Conservation (phyloP, 2,888 invertebrate genomes). For the Agriopis leucophaearia region DNA sequence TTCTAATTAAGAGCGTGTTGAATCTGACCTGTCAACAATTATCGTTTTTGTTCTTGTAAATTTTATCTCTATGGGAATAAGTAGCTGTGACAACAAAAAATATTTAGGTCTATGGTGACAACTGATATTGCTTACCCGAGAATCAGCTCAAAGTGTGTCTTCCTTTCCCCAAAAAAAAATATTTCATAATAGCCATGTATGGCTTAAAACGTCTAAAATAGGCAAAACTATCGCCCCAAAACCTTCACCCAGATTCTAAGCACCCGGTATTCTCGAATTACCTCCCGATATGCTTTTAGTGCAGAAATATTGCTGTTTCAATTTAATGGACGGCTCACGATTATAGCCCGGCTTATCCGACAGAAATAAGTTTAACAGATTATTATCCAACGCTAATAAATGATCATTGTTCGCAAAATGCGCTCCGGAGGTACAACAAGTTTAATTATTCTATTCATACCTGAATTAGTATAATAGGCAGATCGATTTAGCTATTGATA, state of each 20-base stretch:
- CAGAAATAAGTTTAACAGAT: slow-evolving; percentile 9
- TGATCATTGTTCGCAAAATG: slow-evolving; percentile 3
- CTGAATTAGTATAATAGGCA: neutral
- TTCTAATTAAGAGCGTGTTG: too few relatives aligned
- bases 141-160: too few relatives aligned
- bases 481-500: neutral
- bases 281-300: neutral
- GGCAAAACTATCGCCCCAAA: too few relatives aligned
- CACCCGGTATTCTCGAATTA: neutral
- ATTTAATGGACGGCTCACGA: slow-evolving; percentile 9
- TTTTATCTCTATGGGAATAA: too few relatives aligned
- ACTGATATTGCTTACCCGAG: too few relatives aligned
- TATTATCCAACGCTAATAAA: slow-evolving; percentile 12
- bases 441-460: slow-evolving; percentile 1
- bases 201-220: too few relatives aligned
- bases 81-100: too few relatives aligned
- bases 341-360: slow-evolving; percentile 5
- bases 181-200: too few relatives aligned
- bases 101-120: too few relatives aligned
- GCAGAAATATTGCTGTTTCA: slow-evolving; percentile 1
- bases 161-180: too few relatives aligned
- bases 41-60: too few relatives aligned
- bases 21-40: too few relatives aligned
- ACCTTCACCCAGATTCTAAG: neutral
- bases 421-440: neutral